Base-by-base conservation (phyloP, 2,797 vertebrate species). In the Danio aesculapii region DNA sequence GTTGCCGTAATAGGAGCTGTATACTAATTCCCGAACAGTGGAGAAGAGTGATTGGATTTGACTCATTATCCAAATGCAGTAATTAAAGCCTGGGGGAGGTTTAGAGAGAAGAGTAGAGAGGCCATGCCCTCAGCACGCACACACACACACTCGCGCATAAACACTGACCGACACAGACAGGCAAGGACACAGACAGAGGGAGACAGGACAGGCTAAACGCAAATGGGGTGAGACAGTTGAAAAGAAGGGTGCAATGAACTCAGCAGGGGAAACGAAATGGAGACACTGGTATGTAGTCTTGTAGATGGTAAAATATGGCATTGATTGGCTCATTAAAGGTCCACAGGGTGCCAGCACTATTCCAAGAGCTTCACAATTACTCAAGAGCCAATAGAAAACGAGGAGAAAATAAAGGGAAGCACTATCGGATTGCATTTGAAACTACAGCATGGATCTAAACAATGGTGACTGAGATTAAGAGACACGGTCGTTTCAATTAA, bases 41-140 rank as follows among this genome's bases (percentile, higher is more conserved):
- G 89, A 92, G 84, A 88, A 86, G 88, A 87, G 90, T 91, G 93
- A 95, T 94, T 94, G 91, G 92, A 93, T 94, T 93, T 93, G 91
- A 94, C 90, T 94, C 91, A 93, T 93, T 93, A 94, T 94, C 88
- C 88, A 89, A 87, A 90, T 87, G 88, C 86, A 92, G 92, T 93
- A 94, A 94, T 94, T 93, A 93, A 92, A 92, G 93, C 93, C 92
- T 88, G 88, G 88, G 91, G 93, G 88, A 88, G 83, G 73, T 62
- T 79, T 70, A 81, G 82, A 81, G 79, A 87, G 74, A 85, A 86
- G 87, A 75, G 58, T 41, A 73, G 78, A 79, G 77, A 87, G 79
- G 73, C 86, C 84, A 85, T 90, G 88, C 88, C 87, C 83, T 87
- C 84, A 86, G 87, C 66, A 64, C 58, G 55, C 43, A 55, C 53